Evolutionary conservation across 1,140 invertebrate genomes (phyloP).

Genomic region (Bombus consobrinus): DNA sequence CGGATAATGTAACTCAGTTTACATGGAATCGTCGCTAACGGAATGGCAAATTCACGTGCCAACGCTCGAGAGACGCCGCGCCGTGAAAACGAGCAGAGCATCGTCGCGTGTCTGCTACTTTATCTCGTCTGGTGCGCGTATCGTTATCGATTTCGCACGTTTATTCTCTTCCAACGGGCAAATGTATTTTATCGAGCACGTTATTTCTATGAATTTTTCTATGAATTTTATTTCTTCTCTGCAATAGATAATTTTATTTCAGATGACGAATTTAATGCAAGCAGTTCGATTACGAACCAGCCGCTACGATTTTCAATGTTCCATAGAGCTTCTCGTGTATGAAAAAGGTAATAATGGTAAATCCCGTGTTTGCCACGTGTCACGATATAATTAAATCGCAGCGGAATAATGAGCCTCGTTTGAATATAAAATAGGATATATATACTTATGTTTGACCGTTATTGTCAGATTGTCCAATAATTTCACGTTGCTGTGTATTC

Average conservation of each 20-base stretch:
- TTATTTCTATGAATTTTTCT: not conserved
- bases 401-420: not conserved
- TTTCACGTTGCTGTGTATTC: not conserved
- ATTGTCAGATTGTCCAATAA: not conserved
- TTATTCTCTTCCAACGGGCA: not conserved
- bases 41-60: slow-evolving; percentile 50
- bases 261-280: too few species aligned
- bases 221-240: not conserved
- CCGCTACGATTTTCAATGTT: too few species aligned
- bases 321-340: too few species aligned
- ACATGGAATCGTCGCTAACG: slow-evolving; percentile 55
- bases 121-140: not conserved
- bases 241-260: too few species aligned
- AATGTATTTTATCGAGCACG: not conserved
- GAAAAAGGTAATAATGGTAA: too few species aligned
- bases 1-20: slow-evolving; percentile 47
- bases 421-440: not conserved
- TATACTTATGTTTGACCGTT: not conserved
- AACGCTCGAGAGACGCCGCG: slow-evolving; percentile 15
- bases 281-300: too few species aligned
- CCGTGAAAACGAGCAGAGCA: slow-evolving; percentile 8
- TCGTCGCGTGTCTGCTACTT: not conserved
- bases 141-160: not conserved
- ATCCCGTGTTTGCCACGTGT: too few species aligned
- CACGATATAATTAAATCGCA: not conserved